Evolutionary conservation across 2,113 vertebrate species (phyloP), one percentile per base, ranked within the genome.

Genomic region (Lynx canadensis): DNA sequence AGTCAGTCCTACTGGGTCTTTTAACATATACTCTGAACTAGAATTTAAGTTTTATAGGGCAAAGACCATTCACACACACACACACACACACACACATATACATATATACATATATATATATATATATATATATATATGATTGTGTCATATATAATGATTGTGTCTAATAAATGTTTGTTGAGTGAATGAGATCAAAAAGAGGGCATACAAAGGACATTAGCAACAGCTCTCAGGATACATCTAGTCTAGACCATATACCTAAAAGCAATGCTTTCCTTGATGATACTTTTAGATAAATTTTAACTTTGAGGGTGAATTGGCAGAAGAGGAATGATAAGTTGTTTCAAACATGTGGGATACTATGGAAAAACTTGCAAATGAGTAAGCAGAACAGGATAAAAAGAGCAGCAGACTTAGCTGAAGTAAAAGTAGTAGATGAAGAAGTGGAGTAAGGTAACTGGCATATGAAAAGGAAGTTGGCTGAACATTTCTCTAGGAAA

Each of bases 291-390:
- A 92, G 84, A 25, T 84, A 76, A 78, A 65, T 88, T 94, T 89
- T 89, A 81, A 85, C 52, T 95, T 95, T 83, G 66, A 96, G n/a
- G 48, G 25, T 82, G 36, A 19, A 66, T 87, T 92, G 48, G 63
- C 79, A 89, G 29, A 82, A 83, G 19, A 45, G 6, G 57, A 73
- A 69, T 29, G 63, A 68, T 41, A 93, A 50, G 31, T 27, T 48
- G 21, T 91, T 86, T 25, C 38, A 85, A 81, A 89, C 19, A 79
- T 21, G 45, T 71, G 76, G 41, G 65, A 73, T 57, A 13, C 33
- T 31, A n/a, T 52, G 60, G 36, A 7, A 48, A 73, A 83, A 63
- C 0, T 21, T 83, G 38, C 27, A 76, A 76, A 74, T 74, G 52
- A 60, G 29, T n/a, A 21, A 78, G 65, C 6, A 50, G 45, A 95